Evolutionary conservation across 2,888 invertebrate genomes (phyloP), one percentile per base, ranked within the genome.

Genomic region (Hydropsyche betteni): DNA sequence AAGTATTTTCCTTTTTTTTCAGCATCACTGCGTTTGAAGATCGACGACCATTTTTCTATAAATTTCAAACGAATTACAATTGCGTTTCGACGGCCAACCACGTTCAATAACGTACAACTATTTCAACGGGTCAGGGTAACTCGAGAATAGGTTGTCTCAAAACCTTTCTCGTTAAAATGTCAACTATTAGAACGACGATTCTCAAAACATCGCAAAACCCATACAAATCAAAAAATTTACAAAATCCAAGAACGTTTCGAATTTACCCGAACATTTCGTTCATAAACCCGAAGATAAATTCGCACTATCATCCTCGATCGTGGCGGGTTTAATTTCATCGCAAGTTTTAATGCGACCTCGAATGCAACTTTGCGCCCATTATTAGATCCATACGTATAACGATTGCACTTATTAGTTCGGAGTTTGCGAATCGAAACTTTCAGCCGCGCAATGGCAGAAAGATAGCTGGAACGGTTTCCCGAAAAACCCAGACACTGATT

Each of bases 371-470:
- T 24, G 14, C 5, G 16, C n/a, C 24, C 24, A 58, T 58, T 58
- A 58, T 58, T 24, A 58, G 58, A 24, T 58, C 58, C 16, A 16
- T 58, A 16, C 14, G 53, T 58, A 16, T 58, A 24, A 58, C 58
- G 14, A 58, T 58, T 58, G 2, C 58, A 8, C 8, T 58, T 58
- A 58, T 58, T 58, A 58, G 58, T 58, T 53, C 16, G 24, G 16
- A 58, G 58, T 58, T 58, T 58, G 16, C 58, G 44, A 58, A 58
- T 58, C 58, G 16, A 58, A 58, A 58, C 58, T 58, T 58, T 58
- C 8, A 4, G 16, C 24, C 24, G 24, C 24, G 24, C 24, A 24
- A 24, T 2, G 1, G 24, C 24, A 24, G 24, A 24, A 24, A 24
- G 24, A 24, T 24, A 24, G 24, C 24, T 24, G 24, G 2, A 24